Base-by-base conservation (phyloP, 2,797 vertebrate genomes). In the Characodon lateralis region DNA sequence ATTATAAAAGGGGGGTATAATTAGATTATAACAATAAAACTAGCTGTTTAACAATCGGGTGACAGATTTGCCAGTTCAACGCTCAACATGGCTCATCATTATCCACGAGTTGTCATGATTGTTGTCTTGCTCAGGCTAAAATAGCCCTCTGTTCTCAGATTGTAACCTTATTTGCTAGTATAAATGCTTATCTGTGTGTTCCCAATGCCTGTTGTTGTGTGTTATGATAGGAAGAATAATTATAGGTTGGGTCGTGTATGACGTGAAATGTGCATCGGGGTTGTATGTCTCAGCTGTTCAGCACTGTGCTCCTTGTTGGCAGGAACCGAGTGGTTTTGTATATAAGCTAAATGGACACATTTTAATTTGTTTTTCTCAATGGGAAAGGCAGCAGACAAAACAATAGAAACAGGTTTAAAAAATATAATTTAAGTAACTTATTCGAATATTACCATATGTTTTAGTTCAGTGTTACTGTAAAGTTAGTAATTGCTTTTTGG, bases 191-290 rank as follows among this genome's bases (percentile, higher is more conserved):
- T 20, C 28, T 22, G 65, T 74, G 78, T 53, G 48, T 71, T 55
- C 50, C 28, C 55, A 71, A 81, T 41, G 56, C 65, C 66, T 74
- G 63, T 85, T 59, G 39, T 66, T 53, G 46, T 59, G 70, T 53
- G 76, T 85, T 84, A 83, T 53, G 77, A 86, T 65, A 66, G 84
- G 74, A 92, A 85, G 81, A 88, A 88, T 83, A 85, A 79, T 89
- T 76, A 88, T 84, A 66, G 72, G 46, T 71, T 8, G 39, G 61
- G 39, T 41, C 73, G 12, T 70, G 74, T 78, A 69, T 8, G 59
- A 65, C 35, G 68, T 22, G 35, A 87, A 72, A 72, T 16, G 59
- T 26, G 73, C 39, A 22, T 81, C 72, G 24, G 3, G 76, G 69
- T 48, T 66, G 58, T 87, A 5, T 55, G 79, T 71, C 87, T 88